These are phyloP conservation scores for Noctua janthe DNA, from an alignment of 2,888 invertebrate species.

Conservation along the genomic window DNA sequence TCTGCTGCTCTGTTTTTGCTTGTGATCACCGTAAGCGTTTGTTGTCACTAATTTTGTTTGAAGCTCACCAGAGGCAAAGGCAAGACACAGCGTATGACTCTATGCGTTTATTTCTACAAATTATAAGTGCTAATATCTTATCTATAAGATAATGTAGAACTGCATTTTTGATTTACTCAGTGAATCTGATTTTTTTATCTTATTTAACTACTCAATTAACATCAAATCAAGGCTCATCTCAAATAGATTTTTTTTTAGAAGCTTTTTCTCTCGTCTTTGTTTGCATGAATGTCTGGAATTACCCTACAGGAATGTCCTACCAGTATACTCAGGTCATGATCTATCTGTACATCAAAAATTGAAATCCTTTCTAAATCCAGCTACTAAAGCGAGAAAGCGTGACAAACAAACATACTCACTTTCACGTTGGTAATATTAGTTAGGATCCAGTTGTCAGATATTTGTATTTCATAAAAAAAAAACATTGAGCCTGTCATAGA, in stretches of 20 bases:
- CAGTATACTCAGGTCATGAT: too few species aligned
- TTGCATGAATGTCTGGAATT: background rate
- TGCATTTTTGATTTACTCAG: background rate
- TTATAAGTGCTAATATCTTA: background rate
- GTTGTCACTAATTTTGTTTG: too few species aligned
- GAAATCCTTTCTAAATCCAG: background rate
- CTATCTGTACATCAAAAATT: background rate
- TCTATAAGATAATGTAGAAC: background rate
- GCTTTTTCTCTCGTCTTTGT: background rate
- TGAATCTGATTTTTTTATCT: background rate
- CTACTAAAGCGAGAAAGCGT: background rate
- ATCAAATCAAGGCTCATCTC: background rate
- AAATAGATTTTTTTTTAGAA: background rate
- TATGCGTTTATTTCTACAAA: background rate
- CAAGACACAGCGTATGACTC: background rate
- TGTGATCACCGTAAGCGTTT: background rate
- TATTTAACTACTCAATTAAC: background rate
- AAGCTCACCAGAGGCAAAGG: background rate
- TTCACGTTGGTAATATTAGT: background rate
- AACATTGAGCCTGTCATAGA: background rate
- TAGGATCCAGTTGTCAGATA: background rate
- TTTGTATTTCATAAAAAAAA: background rate
- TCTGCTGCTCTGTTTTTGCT: constrained; percentile 15
- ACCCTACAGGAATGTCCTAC: background rate
- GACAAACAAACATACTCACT: background rate